A percentile compares a stretch with the other conserved stretches of the same genome.
Conservation (phyloP, 1,140 invertebrate species). For the Nebria ingens region DNA sequence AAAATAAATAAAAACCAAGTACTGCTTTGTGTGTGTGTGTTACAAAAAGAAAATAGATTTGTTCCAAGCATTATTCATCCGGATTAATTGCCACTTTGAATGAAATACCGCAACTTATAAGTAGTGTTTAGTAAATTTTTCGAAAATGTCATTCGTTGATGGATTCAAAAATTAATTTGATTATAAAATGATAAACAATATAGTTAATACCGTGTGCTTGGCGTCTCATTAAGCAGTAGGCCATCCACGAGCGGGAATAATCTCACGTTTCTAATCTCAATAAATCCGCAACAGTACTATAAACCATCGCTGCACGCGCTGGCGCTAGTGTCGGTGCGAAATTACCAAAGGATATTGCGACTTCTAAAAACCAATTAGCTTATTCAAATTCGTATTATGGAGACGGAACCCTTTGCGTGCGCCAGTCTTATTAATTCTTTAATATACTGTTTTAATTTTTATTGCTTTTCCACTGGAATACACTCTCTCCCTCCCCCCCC, state of each 20-base stretch:
- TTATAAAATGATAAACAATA: constrained; percentile 5
- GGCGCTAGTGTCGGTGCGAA: background rate
- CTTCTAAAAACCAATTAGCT: constrained; percentile 6
- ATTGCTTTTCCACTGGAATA: no score
- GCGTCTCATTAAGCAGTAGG: background rate
- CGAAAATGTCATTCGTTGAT: no score
- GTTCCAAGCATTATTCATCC: no score
- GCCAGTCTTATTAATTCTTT: constrained; percentile 5
- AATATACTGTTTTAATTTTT: constrained; percentile 9
- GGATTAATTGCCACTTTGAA: no score
- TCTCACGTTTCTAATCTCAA: constrained; percentile 5
- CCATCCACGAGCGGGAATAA: background rate
- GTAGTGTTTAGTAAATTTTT: no score
- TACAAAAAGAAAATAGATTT: no score
- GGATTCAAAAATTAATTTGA: background rate
- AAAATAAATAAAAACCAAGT: no score
- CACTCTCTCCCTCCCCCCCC: no score
- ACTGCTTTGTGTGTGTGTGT: no score
- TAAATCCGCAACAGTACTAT: background rate
- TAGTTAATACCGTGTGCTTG: background rate
- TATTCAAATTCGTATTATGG: constrained; percentile 7
- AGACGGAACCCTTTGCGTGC: background rate
- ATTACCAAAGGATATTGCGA: constrained; percentile 8
- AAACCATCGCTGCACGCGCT: background rate
- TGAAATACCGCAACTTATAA: no score